Evolutionary conservation across 1,140 invertebrate genomes (phyloP).

Genomic region (Aphaenogaster ashmeadi): DNA sequence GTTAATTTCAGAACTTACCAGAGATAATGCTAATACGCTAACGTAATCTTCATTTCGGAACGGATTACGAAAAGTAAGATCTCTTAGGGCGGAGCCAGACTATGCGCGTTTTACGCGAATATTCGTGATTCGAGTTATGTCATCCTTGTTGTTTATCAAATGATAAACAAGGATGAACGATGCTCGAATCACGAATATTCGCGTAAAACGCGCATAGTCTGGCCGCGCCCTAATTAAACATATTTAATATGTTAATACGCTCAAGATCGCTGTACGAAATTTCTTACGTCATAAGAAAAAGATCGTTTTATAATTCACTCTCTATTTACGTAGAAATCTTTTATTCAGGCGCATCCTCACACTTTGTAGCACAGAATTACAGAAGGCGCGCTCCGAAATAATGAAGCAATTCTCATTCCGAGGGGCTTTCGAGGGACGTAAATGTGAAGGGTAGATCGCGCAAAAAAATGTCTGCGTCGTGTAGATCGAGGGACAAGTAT

Average conservation of each 20-base stretch:
- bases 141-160: no score
- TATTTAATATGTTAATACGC: neutral
- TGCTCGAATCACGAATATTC: no score
- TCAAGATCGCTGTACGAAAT: neutral
- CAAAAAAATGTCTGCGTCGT: neutral
- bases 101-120: no score
- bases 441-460: neutral
- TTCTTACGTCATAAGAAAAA: neutral
- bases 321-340: neutral
- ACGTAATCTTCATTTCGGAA: neutral
- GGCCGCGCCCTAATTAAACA: no score
- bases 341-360: neutral
- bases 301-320: neutral
- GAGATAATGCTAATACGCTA: slow-evolving; percentile 15
- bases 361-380: neutral
- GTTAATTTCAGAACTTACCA: neutral
- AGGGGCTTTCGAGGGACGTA: neutral
- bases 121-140: no score
- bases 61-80: neutral
- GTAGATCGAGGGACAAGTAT: slow-evolving; percentile 2
- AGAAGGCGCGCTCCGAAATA: neutral
- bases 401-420: slow-evolving; percentile 19
- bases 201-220: no score
- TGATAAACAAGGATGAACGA: no score
- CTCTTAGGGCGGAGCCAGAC: no score